These are phyloP conservation scores for Aptenodytes patagonicus DNA, from an alignment of 2,113 vertebrate genomes.

Conservation along the genomic window DNA sequence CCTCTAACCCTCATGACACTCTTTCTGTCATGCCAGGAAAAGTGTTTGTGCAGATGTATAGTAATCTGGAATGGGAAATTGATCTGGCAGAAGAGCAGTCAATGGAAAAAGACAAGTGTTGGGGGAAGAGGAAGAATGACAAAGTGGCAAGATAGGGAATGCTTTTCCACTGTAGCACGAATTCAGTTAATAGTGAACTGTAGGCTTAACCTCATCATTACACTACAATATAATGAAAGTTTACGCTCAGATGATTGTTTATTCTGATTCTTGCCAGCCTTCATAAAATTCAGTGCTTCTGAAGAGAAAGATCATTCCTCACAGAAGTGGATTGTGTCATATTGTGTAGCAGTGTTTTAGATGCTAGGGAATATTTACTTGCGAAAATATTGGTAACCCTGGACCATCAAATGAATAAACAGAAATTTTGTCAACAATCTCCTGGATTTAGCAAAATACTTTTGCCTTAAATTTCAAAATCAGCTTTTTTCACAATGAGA, in stretches of 20 bases:
- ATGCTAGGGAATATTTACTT: not conserved
- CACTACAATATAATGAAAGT: not conserved
- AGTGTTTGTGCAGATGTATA: not conserved
- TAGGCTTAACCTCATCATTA: not conserved
- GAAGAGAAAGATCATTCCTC: not conserved
- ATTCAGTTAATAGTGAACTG: not conserved
- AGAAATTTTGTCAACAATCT: not conserved
- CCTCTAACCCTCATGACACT: not conserved
- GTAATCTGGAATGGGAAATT: not conserved
- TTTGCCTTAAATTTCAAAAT: not conserved
- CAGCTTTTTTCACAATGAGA: not conserved
- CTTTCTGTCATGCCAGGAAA: not conserved
- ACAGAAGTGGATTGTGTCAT: not conserved
- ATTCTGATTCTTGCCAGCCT: not conserved
- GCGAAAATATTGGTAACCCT: not conserved
- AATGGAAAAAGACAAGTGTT: not conserved
- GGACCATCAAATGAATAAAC: not conserved
- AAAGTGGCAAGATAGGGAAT: not conserved
- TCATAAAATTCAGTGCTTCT: not conserved
- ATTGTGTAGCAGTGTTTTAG: not conserved
- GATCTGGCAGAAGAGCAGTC: not conserved
- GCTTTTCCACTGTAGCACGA: not conserved
- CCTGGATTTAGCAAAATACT: not conserved
- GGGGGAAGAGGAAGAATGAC: not conserved
- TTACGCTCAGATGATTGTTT: not conserved